Conservation (phyloP, 1,140 invertebrate genomes). For the Odontomachus brunneus region DNA sequence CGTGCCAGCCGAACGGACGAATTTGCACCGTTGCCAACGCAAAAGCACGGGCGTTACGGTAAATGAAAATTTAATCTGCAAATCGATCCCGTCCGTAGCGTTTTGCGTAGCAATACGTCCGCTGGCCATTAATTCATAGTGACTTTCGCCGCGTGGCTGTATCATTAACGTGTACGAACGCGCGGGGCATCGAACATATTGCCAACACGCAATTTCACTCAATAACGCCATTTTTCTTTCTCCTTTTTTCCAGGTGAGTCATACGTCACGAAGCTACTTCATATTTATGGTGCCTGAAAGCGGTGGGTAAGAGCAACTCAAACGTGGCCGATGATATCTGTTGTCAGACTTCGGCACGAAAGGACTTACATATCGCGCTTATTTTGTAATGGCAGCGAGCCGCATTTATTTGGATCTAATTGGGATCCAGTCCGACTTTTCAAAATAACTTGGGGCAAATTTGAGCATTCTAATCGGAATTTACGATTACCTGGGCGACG, state of each 20-base stretch:
- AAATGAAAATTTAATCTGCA: slow-evolving; percentile 77
- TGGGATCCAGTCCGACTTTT: no score
- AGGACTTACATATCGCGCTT: not conserved
- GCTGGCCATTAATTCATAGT: slow-evolving; percentile 65
- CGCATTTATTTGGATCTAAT: no score
- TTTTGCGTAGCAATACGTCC: slow-evolving; percentile 66
- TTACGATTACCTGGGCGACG: no score
- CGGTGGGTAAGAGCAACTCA: slow-evolving; percentile 37
- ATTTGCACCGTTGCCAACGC: slow-evolving; percentile 69
- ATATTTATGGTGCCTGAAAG: slow-evolving; percentile 41
- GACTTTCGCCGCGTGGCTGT: slow-evolving; percentile 63
- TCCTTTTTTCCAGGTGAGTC: slow-evolving; percentile 55
- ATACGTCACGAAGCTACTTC: slow-evolving; percentile 38
- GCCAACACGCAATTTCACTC: not conserved
- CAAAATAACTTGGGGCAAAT: no score
- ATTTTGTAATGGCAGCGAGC: no score
- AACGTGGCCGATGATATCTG: not conserved
- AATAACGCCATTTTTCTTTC: slow-evolving; percentile 1
- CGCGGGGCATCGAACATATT: not conserved
- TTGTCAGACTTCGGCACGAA: not conserved
- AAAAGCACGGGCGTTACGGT: slow-evolving; percentile 69
- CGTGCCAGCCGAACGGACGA: slow-evolving; percentile 64
- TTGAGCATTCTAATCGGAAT: no score
- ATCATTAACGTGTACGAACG: slow-evolving; percentile 47
- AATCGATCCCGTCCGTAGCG: slow-evolving; percentile 70